Evolutionary conservation across 2,888 invertebrate genomes (phyloP).

Genomic region (Drepanosiphum platanoidis): DNA sequence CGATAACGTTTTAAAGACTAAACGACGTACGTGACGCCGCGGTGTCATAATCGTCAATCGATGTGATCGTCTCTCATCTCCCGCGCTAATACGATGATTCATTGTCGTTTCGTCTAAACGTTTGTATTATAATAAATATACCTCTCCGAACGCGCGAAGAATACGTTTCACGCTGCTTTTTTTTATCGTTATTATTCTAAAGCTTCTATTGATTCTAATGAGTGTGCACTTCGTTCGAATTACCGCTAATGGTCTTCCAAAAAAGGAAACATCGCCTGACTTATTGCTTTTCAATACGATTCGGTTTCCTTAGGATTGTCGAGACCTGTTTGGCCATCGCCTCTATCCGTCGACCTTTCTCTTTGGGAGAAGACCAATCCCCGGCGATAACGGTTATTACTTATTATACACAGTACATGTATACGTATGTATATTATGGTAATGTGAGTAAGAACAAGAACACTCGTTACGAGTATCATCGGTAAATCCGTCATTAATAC

Average conservation of each 20-base stretch:
- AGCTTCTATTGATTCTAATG: neutral
- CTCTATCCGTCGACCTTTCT: constrained; percentile 24
- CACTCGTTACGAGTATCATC: neutral
- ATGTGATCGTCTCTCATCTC: neutral
- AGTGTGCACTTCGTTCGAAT: neutral
- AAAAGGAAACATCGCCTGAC: neutral
- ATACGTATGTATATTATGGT: neutral
- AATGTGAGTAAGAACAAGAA: neutral
- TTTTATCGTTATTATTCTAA: neutral
- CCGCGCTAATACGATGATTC: neutral
- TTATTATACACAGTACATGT: neutral
- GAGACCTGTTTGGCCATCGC: constrained; percentile 18
- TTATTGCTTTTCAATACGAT: neutral
- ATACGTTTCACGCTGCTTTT: neutral
- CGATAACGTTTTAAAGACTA: neutral
- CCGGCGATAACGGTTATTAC: constrained; percentile 16
- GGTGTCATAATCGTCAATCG: neutral
- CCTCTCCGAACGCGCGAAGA: neutral
- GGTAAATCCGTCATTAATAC: constrained; percentile 5
- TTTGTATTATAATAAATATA: neutral
- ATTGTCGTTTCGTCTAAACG: neutral
- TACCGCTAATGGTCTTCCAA: neutral
- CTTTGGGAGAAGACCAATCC: neutral
- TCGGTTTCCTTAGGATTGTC: neutral
- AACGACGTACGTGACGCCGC: neutral